Conservation (phyloP, 2,797 vertebrate species). For the Enteromius thamalakanensis region DNA sequence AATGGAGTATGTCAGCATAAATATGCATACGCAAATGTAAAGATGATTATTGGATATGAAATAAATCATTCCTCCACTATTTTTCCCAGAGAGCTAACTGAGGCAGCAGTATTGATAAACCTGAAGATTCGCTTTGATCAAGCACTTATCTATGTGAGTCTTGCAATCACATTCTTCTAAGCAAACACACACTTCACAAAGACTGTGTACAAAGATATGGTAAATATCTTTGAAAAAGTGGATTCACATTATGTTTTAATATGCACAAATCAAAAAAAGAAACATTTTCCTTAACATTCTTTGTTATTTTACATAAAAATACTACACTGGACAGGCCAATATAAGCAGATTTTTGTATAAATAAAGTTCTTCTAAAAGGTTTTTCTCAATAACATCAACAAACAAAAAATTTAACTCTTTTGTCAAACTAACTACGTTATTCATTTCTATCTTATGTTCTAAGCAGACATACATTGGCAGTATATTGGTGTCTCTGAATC, state of each 20-base stretch:
- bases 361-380: neutral
- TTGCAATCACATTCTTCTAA: neutral
- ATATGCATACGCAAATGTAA: constrained; percentile 14
- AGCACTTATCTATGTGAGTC: constrained; percentile 90
- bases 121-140: constrained; percentile 89
- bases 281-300: neutral
- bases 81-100: constrained; percentile 88
- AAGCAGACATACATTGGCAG: constrained; percentile 94
- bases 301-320: neutral
- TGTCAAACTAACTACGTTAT: neutral
- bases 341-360: neutral
- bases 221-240: neutral
- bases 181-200: neutral
- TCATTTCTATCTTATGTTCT: constrained; percentile 36
- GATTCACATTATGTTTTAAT: neutral
- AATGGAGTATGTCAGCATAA: constrained; percentile 84
- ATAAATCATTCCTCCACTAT: constrained; percentile 40
- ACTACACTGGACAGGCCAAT: neutral
- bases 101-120: constrained; percentile 88
- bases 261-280: neutral
- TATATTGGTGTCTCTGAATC: constrained; percentile 94
- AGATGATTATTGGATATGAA: neutral
- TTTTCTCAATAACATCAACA: neutral
- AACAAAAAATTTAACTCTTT: neutral
- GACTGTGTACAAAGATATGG: neutral